Evolutionary conservation across 2,888 invertebrate genomes (phyloP), one percentile per base, ranked within the genome.

Genomic region (Spodoptera exigua): DNA sequence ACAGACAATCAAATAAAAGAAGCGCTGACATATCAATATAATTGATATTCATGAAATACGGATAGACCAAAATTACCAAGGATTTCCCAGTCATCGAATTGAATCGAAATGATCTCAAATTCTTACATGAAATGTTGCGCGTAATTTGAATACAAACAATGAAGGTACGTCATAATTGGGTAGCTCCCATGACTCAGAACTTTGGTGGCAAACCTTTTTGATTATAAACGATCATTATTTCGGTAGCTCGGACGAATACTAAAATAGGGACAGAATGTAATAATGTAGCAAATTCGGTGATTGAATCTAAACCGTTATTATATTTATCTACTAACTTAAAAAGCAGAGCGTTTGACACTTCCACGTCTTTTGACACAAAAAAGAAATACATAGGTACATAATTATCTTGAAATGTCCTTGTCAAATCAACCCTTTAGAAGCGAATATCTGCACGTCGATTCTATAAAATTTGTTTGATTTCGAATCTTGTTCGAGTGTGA

Each of bases 151-250:
- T 59, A 49, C 35, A 12, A 37, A 75, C 68, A 75, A 74, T 52
- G 61, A 39, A 12, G 46, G 49, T 40, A 40, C 41, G 53, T 59
- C 47, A 45, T 43, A 55, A 36, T 48, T 58, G 35, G 85, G 85
- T 74, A 71, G 76, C 78, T 66, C 78, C 79, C 51, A 68, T 85
- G 84, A 83, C 54, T 85, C 86, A 86, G 47, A 59, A 49, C 36
- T 32, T 61, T 59, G 39, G 39, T 44, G 10, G 35, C 49, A 17
- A 57, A 59, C 69, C 76, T 74, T 61, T 27, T 74, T 65, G 84
- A 78, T 82, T 86, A 82, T 77, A 85, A 88, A 88, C 78, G 64
- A 66, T 63, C 58, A 46, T 71, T 83, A 80, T 80, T 64, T 73
- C 61, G 48, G 34, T 60, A 45, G 51, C 51, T 41, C 53, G 67